Base-by-base conservation (phyloP, 2,797 vertebrate species). In the Cynopterus sphinx region DNA sequence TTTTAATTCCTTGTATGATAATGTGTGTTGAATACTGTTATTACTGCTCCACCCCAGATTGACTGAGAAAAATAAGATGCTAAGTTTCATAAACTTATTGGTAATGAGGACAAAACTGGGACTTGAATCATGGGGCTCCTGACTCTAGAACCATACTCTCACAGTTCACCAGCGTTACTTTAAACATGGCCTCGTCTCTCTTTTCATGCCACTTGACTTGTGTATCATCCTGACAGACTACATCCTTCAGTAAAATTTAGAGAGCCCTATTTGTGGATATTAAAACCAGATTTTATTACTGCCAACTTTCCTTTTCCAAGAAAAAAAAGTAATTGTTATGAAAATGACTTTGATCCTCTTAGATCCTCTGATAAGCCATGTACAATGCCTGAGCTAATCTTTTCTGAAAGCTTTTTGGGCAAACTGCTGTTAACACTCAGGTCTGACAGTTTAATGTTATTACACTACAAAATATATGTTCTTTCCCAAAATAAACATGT, bases 381-480 rank as follows among this genome's bases (percentile, higher is more conserved):
- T 96, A 95, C 73, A 96, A 96, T 83, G 94, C 92, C 70, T 98
- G 89, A 98, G 94, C 96, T 98, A 98, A 98, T 98, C 97, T 98
- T 96, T 97, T 96, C 95, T 98, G 96, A 98, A 98, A 94, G 88
- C 89, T 97, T 94, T 96, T 98, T 87, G 91, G 90, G 98, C 94
- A 98, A 98, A 98, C 97, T 97, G 96, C 96, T 97, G 96, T 98
- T 98, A 98, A 97, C 96, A 98, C 98, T 98, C 97, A 98, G 96
- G 97, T 97, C 95, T 98, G 98, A 98, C 98, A 98, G 97, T 96
- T 98, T 98, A 98, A 98, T 98, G 97, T 93, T 98, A 96, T 97
- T 98, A 74, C 89, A 96, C 97, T 94, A 94, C 96, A 97, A 98
- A 98, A 98, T 98, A 98, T 98, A 98, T 98, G 97, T 97, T 98